phyloP scores from a whole-genome alignment of 2,797 vertebrate species.

The Remorina albescens region DNA sequence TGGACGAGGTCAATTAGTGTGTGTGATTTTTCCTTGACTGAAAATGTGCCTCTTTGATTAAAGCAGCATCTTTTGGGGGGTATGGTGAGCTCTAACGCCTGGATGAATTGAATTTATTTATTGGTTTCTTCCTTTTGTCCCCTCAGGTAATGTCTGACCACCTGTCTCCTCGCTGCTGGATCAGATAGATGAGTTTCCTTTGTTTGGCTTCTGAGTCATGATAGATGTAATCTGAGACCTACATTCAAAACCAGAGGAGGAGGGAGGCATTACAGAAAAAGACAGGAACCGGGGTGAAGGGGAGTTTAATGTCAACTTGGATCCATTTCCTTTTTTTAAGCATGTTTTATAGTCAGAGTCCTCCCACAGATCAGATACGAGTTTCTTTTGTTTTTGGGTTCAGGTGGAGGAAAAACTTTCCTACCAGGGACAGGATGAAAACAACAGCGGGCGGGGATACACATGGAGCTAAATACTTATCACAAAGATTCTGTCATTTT shows the following conservation, averaged over 20 bases:
- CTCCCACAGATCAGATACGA: constrained; percentile 1
- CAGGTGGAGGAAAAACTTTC: too few species aligned
- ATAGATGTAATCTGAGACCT: not conserved
- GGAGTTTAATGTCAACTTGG: constrained; percentile 9
- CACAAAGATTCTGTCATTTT: too few species aligned
- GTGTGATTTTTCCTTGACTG: constrained; percentile 9
- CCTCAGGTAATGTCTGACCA: constrained; percentile 8
- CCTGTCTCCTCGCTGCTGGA: not conserved
- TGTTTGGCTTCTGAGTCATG: constrained; percentile 4
- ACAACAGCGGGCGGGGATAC: not conserved
- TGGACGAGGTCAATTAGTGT: constrained; percentile 14
- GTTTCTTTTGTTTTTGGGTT: not conserved
- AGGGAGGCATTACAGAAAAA: not conserved
- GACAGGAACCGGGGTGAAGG: not conserved
- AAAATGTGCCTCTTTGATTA: constrained; percentile 14
- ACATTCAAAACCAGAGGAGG: not conserved
- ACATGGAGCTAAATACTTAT: not conserved
- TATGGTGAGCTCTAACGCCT: constrained; percentile 17
- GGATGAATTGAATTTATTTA: constrained; percentile 1
- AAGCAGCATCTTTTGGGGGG: not conserved
- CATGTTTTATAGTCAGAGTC: not conserved
- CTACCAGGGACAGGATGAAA: not conserved
- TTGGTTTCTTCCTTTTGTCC: constrained; percentile 18
- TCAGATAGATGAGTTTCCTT: constrained; percentile 19
- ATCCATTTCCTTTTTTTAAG: not conserved